Evolutionary conservation across 1,140 invertebrate genomes (phyloP), one percentile per base, ranked within the genome.

Genomic region (Drosophila arizonae): DNA sequence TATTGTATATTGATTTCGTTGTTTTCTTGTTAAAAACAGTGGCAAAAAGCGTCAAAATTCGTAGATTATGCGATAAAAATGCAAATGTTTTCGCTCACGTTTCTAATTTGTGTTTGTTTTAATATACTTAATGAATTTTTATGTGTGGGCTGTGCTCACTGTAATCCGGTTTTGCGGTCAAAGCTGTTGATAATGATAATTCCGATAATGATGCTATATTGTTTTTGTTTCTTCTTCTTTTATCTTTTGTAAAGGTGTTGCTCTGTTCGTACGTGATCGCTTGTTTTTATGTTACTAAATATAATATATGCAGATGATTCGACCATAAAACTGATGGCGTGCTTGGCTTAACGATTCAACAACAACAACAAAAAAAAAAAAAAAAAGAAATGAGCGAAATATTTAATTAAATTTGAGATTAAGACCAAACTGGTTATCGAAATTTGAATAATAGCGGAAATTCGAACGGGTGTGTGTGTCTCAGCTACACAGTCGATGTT

Each of bases 21-120:
- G 62, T 63, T 84, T 79, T 73, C 80, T 80, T 64, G 45, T 33
- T 46, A 52, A 76, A 82, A 88, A 88, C 84, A 60, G 84, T 89
- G 84, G 84, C 84, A 88, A 89, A 89, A 88, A 84, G 79, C 84
- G 84, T 88, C 84, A 88, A 88, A 89, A 84, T 72, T 88, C 68
- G 79, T 71, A 84, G 84, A 88, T 89, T 88, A 88, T 89, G 77
- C 66, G 79, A 88, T 88, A 80, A 88, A 88, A 80, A 88, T 88
- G 79, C 24, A 78, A 88, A 88, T 88, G 41, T 15, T 28, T 30
- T 46, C 43, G 67, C 64, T 76, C 77, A 63, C 71, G 48, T 89
- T 88, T 84, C 74, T 88, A 88, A 88, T 87, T 87, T 88, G 82
- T 81, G 82, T 79, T 88, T 87, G 84, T 87, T 87, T 87, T 88